Evolutionary conservation across 2,888 invertebrate genomes (phyloP).

Genomic region (Autographa gamma): DNA sequence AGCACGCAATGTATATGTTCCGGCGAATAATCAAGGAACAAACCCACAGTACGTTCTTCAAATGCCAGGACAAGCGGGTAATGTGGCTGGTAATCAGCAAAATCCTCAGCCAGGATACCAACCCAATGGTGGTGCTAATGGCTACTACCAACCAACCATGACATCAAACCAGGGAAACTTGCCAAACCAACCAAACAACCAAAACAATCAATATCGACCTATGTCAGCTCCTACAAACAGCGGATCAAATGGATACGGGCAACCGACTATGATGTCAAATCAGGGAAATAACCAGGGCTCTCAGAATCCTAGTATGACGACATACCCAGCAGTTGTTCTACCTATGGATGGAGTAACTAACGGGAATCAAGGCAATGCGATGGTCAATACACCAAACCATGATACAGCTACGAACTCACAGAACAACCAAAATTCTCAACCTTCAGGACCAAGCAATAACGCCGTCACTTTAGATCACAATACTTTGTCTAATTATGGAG

Average conservation of each 20-base stretch:
- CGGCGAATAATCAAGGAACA: neutral
- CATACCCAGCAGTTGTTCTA: neutral
- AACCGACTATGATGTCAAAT: conserved; percentile 11
- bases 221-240: neutral
- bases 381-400: conserved; percentile 14
- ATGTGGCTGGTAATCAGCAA: conserved; percentile 24
- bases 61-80: conserved; percentile 18
- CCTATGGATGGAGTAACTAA: neutral
- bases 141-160: conserved; percentile 9
- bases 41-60: neutral
- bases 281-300: conserved; percentile 4
- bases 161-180: conserved; percentile 2
- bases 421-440: conserved; percentile 11
- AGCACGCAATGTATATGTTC: neutral
- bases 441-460: conserved; percentile 7
- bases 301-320: neutral
- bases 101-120: neutral
- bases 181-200: conserved; percentile 14
- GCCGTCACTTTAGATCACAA: conserved; percentile 19
- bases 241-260: conserved; percentile 24
- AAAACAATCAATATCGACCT: neutral
- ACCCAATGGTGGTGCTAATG: conserved; percentile 23
- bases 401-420: neutral
- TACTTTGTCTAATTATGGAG: conserved; percentile 25
- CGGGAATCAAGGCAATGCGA: conserved; percentile 15